Percentiles rank a stretch among this genome's conserved stretches.
Evolutionary conservation across 2,888 invertebrate species (phyloP).

Genomic region (Erebia aethiops): DNA sequence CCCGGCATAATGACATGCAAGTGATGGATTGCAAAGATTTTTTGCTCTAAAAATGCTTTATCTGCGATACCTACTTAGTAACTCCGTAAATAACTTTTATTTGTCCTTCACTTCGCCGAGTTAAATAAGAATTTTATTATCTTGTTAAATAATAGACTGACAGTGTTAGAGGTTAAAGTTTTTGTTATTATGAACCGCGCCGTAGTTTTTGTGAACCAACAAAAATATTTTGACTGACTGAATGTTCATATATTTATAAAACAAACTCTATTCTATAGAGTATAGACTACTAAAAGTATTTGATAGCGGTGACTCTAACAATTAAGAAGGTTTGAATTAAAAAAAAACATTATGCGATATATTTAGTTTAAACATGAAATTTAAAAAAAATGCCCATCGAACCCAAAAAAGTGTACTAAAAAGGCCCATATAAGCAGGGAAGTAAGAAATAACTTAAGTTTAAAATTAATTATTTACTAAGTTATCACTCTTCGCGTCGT

Average conservation of each 20-base stretch:
- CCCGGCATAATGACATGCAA: not conserved
- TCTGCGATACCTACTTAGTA: not conserved
- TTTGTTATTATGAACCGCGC: not conserved
- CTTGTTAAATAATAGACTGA: not conserved
- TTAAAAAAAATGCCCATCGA: no score
- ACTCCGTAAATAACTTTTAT: not conserved
- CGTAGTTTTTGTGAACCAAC: not conserved
- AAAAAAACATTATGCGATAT: not conserved
- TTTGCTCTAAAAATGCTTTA: not conserved
- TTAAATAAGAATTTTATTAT: slow-evolving; percentile 3
- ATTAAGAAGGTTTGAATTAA: not conserved
- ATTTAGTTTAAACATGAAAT: no score
- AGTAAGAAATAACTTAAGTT: no score
- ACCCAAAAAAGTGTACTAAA: no score
- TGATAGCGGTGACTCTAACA: not conserved
- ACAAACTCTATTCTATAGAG: not conserved
- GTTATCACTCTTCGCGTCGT: no score
- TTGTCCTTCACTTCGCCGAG: not conserved
- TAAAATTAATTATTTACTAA: no score
- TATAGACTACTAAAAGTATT: not conserved
- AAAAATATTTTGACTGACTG: not conserved
- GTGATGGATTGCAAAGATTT: not conserved
- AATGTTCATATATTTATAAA: not conserved
- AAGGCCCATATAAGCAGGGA: no score
- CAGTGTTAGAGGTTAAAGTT: slow-evolving; percentile 4